Evolutionary conservation across 2,113 vertebrate species (phyloP).

Genomic region (Pyrgilauda ruficollis): DNA sequence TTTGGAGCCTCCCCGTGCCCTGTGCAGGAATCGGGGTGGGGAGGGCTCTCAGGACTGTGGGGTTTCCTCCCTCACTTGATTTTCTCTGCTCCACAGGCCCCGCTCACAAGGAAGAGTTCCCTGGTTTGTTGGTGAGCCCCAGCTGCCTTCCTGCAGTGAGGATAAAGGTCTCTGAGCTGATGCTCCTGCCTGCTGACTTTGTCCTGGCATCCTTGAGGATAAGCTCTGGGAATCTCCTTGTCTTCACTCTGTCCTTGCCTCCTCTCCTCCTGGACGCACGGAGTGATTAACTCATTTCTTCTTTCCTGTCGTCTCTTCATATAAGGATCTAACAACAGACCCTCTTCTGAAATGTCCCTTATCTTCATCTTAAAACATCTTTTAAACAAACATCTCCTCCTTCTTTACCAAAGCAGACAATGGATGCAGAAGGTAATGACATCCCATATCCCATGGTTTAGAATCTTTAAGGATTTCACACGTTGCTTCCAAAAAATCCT

Average conservation of each 20-base stretch:
- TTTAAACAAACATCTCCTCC: background rate
- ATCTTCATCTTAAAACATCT: background rate
- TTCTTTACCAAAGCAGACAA: background rate
- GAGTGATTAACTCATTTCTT: background rate
- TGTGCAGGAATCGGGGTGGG: background rate
- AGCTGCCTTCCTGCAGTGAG: background rate
- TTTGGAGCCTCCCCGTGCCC: background rate
- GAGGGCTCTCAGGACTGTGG: background rate
- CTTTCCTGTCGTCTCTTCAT: background rate
- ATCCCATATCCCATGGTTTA: fast-evolving
- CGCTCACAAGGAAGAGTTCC: background rate
- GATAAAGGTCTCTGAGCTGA: slow-evolving; percentile 5
- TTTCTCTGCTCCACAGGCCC: background rate
- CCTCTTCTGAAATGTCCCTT: background rate
- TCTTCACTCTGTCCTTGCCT: background rate
- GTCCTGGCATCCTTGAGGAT: background rate
- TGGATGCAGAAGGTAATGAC: background rate
- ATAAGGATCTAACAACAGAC: background rate
- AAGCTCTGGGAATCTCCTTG: background rate
- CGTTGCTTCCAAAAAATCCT: background rate
- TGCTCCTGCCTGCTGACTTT: background rate
- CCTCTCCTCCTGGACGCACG: background rate
- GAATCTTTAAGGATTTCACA: background rate
- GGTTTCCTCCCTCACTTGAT: background rate
- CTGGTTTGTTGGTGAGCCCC: background rate